Base-by-base conservation (phyloP, 2,888 invertebrate genomes). In the Papilio demoleus region DNA sequence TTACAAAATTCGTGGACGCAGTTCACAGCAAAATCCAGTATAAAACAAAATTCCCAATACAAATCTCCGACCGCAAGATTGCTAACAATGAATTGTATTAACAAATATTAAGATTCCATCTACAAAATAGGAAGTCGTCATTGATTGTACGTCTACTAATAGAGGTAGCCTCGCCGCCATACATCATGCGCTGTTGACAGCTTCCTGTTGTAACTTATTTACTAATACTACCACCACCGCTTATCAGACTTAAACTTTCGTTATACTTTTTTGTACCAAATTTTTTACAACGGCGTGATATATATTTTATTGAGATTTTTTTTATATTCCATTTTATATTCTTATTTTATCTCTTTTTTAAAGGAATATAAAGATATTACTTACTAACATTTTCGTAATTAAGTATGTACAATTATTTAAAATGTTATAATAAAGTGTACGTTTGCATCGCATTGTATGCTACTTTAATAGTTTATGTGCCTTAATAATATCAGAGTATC, bases 151-250 rank as follows among this genome's bases (percentile, higher is more conserved):
- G 27, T 53, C 53, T 53, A 53, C 27, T 53, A 53, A 53, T 53
- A 53, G 27, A 53, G 53, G 53, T 53, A 53, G 27, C 24, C 27
- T 53, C 27, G 53, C 27, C 3, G 53, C 27, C 27, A 27, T 27
- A 27, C n/a, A 53, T 53, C 53, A 27, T 53, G 53, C 53, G 27
- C 27, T 27, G 53, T 27, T 53, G 53, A 53, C 53, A 53, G 53
- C n/a, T 27, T 53, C 53, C 53, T 27, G 53, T 53, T 27, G 53
- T 53, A 27, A n/a, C 27, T 14, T 50, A 50, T 53, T 53, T n/a
- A 53, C 53, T 12, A 47, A 14, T 50, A 53, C 8, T 27, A 27
- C n/a, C n/a, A n/a, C n/a, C 8, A 4, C 14, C 27, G 14, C 14
- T 6, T 50, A 12, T 47, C 47, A 9, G 5, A 47, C 8, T 47